Conservation (phyloP, 2,113 vertebrate genomes). For the Orthonyx spaldingii region DNA sequence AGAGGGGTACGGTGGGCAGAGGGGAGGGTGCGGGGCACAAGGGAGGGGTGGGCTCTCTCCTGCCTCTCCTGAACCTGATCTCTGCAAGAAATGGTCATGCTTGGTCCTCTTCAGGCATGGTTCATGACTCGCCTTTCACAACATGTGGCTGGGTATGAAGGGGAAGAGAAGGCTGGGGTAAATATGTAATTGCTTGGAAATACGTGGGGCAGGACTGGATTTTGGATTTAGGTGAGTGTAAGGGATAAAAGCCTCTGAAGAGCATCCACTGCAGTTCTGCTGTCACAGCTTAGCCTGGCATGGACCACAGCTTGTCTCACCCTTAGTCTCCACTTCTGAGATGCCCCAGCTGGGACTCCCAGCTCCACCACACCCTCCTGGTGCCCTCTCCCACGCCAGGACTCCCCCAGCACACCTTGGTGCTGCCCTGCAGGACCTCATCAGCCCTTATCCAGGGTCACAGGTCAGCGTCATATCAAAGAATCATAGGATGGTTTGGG, state of each 20-base stretch:
- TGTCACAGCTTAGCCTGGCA: fast-evolving
- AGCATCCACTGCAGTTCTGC: not conserved
- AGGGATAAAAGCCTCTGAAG: not conserved
- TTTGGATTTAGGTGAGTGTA: not conserved
- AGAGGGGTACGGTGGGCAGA: not conserved
- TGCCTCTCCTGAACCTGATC: not conserved
- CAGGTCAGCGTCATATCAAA: not conserved
- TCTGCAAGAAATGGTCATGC: not conserved
- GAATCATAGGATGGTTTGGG: not conserved
- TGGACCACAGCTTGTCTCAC: not conserved
- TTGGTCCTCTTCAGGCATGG: not conserved
- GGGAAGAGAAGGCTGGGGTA: not conserved
- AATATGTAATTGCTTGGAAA: not conserved
- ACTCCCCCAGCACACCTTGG: not conserved
- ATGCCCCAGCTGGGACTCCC: fast-evolving
- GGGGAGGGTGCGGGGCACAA: fast-evolving
- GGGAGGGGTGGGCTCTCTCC: not conserved
- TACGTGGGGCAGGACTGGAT: not conserved
- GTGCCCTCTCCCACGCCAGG: not conserved
- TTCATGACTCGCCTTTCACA: not conserved
- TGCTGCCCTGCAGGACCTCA: not conserved
- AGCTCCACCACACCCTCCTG: not conserved
- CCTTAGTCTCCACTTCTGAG: not conserved
- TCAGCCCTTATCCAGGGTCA: fast-evolving
- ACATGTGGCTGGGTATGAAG: not conserved